These are phyloP conservation scores for Chinchilla lanigera DNA, from an alignment of 2,113 vertebrate species.

Conservation along the genomic window DNA sequence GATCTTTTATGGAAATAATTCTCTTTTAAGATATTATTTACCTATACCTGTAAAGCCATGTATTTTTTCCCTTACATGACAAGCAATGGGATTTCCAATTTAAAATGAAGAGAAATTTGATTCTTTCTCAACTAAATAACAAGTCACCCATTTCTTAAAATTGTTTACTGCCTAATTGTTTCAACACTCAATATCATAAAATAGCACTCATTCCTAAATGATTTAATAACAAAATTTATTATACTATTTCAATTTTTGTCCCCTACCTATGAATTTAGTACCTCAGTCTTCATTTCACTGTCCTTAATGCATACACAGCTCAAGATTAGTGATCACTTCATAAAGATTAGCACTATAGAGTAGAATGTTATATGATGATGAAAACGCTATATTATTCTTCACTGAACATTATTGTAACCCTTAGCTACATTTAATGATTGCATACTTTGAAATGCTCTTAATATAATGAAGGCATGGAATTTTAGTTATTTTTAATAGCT, in stretches of 20 bases:
- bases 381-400: not conserved
- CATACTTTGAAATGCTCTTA: not conserved
- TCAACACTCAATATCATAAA: conserved; percentile 20
- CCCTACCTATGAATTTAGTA: not conserved
- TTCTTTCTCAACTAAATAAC: not conserved
- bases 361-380: not conserved
- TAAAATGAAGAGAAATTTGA: not conserved
- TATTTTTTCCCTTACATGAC: not conserved
- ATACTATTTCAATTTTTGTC: not conserved
- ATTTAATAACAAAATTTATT: not conserved
- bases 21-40: not conserved
- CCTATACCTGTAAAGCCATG: not conserved
- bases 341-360: not conserved
- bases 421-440: not conserved
- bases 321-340: not conserved
- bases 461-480: not conserved
- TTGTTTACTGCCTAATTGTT: not conserved
- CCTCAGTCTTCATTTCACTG: not conserved
- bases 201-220: not conserved
- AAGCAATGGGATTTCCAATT: not conserved
- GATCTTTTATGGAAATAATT: conserved; percentile 17
- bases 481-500: not conserved
- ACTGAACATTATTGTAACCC: not conserved
- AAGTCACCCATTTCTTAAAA: not conserved
- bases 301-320: not conserved